Conservation (phyloP, 1,140 invertebrate species). For the Pachyrhynchus sulphureomaculatus region DNA sequence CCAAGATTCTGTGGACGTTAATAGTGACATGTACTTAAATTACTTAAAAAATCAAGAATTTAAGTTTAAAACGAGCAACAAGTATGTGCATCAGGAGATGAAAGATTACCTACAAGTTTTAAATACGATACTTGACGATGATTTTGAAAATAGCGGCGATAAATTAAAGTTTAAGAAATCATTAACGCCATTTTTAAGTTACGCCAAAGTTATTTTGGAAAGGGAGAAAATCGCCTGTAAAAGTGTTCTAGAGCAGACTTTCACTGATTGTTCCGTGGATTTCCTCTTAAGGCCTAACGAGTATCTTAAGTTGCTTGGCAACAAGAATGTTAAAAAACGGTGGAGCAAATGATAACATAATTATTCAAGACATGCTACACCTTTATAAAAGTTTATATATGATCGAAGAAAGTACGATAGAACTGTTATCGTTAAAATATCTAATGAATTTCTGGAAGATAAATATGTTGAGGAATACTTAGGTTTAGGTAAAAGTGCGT, state of each 20-base stretch:
- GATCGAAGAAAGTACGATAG: neutral
- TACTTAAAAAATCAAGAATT: constrained; percentile 33
- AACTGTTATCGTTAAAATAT: constrained; percentile 15
- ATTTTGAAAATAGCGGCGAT: neutral
- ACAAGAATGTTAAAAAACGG: constrained; percentile 19
- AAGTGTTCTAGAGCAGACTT: neutral
- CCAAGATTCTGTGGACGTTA: constrained; percentile 17
- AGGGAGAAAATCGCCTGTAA: neutral
- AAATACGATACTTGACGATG: constrained; percentile 26
- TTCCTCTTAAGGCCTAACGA: constrained; percentile 29
- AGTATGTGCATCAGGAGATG: constrained; percentile 28
- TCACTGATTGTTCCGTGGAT: constrained; percentile 10
- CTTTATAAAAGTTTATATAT: constrained; percentile 8
- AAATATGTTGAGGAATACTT: constrained; percentile 11
- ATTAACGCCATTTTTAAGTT: constrained; percentile 37
- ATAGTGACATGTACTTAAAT: constrained; percentile 31
- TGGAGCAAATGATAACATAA: constrained; percentile 38
- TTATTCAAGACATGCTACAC: constrained; percentile 18
- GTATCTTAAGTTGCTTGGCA: constrained; percentile 21
- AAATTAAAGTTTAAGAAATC: constrained; percentile 23
- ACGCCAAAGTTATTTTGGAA: constrained; percentile 24
- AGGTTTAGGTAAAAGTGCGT: neutral
- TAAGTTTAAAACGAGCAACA: constrained; percentile 13
- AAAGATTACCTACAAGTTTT: constrained; percentile 38
- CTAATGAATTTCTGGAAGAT: neutral